These are phyloP conservation scores for Cybosia mesomella DNA, from an alignment of 2,888 invertebrate species.

Conservation along the genomic window DNA sequence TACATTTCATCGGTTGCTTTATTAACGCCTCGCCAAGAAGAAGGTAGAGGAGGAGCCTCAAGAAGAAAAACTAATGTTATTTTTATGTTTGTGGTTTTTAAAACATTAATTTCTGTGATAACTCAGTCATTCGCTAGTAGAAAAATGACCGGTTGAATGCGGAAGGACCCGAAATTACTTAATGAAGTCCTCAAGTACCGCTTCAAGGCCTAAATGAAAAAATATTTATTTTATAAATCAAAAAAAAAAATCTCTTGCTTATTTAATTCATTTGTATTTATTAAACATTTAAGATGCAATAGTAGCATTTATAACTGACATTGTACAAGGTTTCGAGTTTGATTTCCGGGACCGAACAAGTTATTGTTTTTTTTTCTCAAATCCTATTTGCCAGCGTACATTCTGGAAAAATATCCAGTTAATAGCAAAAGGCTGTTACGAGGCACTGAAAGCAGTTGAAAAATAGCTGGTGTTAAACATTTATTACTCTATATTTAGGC, in stretches of 20 bases:
- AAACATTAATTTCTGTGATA: neutral
- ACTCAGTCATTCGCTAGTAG: neutral
- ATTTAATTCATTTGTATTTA: neutral
- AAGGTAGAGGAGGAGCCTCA: conserved; percentile 77
- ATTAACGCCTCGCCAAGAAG: conserved; percentile 74
- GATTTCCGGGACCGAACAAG: neutral
- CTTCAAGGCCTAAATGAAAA: neutral
- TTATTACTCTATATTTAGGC: no score
- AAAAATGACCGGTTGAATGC: no score
- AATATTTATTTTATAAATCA: neutral
- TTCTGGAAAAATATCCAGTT: no score
- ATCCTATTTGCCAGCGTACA: no score
- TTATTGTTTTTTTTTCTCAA: no score
- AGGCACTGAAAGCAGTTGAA: no score
- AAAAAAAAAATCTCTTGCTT: neutral
- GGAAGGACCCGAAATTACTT: no score
- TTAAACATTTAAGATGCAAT: neutral
- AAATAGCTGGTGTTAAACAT: no score
- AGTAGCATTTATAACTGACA: neutral
- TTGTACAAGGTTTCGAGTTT: neutral
- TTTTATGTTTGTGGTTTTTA: neutral
- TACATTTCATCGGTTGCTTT: conserved; percentile 72
- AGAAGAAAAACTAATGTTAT: conserved; percentile 20
- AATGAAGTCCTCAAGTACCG: neutral
- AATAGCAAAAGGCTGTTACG: no score